A percentile compares a stretch with the other conserved stretches of the same genome.
Conservation (phyloP, 2,113 vertebrate species). For the Nothoprocta pentlandii region DNA sequence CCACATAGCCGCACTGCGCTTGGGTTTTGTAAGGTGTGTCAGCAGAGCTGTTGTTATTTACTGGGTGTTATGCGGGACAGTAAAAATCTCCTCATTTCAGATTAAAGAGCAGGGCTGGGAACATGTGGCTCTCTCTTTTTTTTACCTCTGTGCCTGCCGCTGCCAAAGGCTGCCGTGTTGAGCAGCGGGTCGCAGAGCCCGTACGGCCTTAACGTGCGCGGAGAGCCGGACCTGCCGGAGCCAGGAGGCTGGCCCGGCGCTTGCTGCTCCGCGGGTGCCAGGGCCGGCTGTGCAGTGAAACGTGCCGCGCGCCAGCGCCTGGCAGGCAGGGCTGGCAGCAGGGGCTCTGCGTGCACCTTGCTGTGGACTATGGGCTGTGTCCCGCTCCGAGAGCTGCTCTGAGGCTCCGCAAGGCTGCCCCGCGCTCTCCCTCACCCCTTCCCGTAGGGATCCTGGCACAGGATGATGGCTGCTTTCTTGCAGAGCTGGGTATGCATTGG, state of each 20-base stretch:
- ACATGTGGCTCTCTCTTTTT: constrained; percentile 58
- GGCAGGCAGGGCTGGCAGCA: background rate
- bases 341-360: background rate
- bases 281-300: background rate
- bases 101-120: background rate
- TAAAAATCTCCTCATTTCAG: constrained; percentile 47
- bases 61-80: constrained; percentile 45
- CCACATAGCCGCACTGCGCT: constrained; percentile 3
- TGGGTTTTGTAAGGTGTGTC: constrained; percentile 46
- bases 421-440: background rate
- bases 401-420: background rate
- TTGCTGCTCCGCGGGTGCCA: background rate
- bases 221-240: too few relatives aligned
- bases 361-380: background rate
- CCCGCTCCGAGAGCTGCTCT: background rate
- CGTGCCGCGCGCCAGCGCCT: background rate
- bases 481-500: background rate
- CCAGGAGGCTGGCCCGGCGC: background rate
- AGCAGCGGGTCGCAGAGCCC: background rate
- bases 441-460: background rate
- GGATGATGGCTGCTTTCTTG: background rate
- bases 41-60: constrained; percentile 67
- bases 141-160: constrained; percentile 33
- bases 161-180: background rate
- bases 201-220: background rate